Evolutionary conservation across 2,113 vertebrate species (phyloP), one percentile per base, ranked within the genome.

Genomic region (Nasalis larvatus): DNA sequence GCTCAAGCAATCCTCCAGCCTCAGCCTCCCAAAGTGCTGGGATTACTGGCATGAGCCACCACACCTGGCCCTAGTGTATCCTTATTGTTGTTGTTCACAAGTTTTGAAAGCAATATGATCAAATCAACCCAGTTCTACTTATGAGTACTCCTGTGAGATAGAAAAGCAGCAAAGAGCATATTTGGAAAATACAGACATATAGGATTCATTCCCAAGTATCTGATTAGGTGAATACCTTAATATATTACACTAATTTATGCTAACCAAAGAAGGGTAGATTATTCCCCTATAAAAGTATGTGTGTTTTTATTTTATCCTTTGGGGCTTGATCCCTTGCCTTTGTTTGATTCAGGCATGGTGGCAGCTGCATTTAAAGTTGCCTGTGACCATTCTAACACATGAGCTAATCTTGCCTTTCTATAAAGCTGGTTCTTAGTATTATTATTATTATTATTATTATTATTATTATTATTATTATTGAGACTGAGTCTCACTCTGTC

Each of bases 221-320:
- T 40, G 21, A 74, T 13, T 37, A 68, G 30, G 23, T 78, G 25
- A 37, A 21, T 71, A 49, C 32, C 52, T 47, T 47, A 68, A 14
- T 54, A n/a, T 68, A 10, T 25, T 63, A 63, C 18, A 49, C 20
- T n/a, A 8, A 78, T 87, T 82, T 66, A 32, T 93, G 42, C 76
- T 83, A 47, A 90, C 21, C 11, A 63, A 47, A 82, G 58, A 77
- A 25, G 13, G 25, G 20, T 23, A 10, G 27, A 56, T 89, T 40
- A 80, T 89, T 54, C 71, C 42, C 8, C 35, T 77, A 16, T 18
- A 82, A n/a, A 91, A 42, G 32, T 63, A 8, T 91, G 40, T 90
- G 68, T 77, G 13, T 86, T 91, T 95, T 94, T 40, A 35, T 96
- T 88, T 27, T 76, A 23, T 85, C 71, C 16, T 78, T 69, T 86